Evolutionary conservation across 2,113 vertebrate species (phyloP), one percentile per base, ranked within the genome.

Genomic region (Prionailurus viverrinus): DNA sequence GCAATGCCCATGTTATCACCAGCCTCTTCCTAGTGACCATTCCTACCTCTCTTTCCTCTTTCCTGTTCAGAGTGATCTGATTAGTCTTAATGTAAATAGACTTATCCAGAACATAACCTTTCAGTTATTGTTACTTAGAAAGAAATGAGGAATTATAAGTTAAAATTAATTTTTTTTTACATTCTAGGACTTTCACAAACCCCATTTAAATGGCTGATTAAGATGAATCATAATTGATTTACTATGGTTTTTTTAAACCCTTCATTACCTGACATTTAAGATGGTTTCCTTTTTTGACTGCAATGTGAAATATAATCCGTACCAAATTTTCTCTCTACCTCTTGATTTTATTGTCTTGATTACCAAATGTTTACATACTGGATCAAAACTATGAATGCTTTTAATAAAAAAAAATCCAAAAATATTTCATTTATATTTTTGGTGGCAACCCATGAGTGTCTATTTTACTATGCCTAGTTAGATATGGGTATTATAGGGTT

Each of bases 21-120:
- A 39, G 18, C 27, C 65, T 85, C 65, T 93, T 73, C 58, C 29
- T 55, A 66, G 74, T 29, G 58, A 48, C 78, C 68, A 66, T 51
- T 85, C 27, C 0, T 82, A 48, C 36, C 80, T 82, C n/a, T 2
- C 6, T 55, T 82, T 89, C 25, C 36, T 31, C 29, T 84, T 93
- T 83, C 81, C 33, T 73, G 36, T 27, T 88, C 63, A 97, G n/a
- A 66, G 82, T 18, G 74, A 55, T 83, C 89, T 68, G 48, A 83
- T 69, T 87, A 84, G 33, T 18, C 41, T 84, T 91, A 51, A 39
- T 55, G 1, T 73, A 80, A 91, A 45, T 36, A 89, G 36, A 45
- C 36, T 69, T 90, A 79, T 53, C 63, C 68, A 94, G 76, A 74
- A 93, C 19, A 45, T 15, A 85, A 36, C 25, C 1, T 8, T 78